Evolutionary conservation across 2,797 vertebrate species (phyloP), one percentile per base, ranked within the genome.

Genomic region (Argentina silus): DNA sequence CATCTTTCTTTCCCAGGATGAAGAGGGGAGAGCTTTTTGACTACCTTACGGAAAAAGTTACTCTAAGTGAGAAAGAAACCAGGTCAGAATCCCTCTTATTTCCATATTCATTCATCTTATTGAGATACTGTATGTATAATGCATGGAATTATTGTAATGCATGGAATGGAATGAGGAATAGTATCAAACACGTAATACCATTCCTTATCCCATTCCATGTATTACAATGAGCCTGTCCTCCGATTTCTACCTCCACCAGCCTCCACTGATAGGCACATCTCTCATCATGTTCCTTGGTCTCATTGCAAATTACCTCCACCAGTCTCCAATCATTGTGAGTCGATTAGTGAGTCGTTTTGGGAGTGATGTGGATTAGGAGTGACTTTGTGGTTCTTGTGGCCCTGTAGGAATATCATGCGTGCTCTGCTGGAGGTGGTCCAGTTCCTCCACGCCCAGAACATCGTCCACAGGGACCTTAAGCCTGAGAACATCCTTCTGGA

Each of bases 1-100:
- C 4, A 61, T 66, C 14, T 65, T 67, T 1, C 45, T 63, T 57
- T 47, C 36, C 57, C 89, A 99, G 98, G 87, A 99, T 99, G 98
- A 98, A 83, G 86, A 97, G 79, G 90, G 98, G 98, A 2, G 98
- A 99, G 82, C 96, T 99, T 74, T 99, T 99, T 47, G 98, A 99
- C 88, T 99, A 99, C 89, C 96, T 99, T 85, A 99, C 97, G 0
- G 97, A 99, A 89, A 97, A 97, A 85, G 98, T 99, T 53, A 98
- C 97, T 6, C 88, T 99, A 78, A 97, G 95, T 0, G 97, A 99
- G 89, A 99, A 97, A 86, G 97, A 99, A 92, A 97, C 97, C 80
- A 96, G 98, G 98, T 99, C 81, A 86, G 91, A 60, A 44, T n/a
- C 36, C n/a, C 17, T 67, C 47, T 17, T 11, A 15, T 50, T 15